A percentile compares a stretch with the other conserved stretches of the same genome.
Evolutionary conservation across 2,113 vertebrate species (phyloP).

Genomic region (Alethe diademata): DNA sequence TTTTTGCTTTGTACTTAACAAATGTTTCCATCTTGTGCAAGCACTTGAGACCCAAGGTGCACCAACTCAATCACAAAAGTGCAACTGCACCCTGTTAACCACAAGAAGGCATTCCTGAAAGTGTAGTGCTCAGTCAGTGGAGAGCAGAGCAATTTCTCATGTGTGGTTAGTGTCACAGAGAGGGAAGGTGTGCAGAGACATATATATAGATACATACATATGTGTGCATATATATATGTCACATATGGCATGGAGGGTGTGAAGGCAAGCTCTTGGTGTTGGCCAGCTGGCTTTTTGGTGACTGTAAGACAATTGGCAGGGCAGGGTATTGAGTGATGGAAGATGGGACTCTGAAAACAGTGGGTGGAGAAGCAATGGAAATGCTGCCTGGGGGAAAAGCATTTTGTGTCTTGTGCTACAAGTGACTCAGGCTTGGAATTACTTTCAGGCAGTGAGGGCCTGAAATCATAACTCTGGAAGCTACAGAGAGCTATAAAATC

Average conservation of each 20-base stretch:
- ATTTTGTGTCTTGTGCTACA: not conserved
- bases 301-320: not conserved
- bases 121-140: not conserved
- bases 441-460: not conserved
- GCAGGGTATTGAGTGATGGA: not conserved
- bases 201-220: too few relatives aligned
- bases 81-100: not conserved
- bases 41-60: not conserved
- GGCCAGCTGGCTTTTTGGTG: not conserved
- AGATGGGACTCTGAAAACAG: not conserved
- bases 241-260: rapidly evolving
- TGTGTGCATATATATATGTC: too few relatives aligned
- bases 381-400: not conserved
- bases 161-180: not conserved
- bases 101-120: not conserved
- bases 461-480: not conserved
- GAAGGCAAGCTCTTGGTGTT: not conserved
- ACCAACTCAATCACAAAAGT: not conserved
- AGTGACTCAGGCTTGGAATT: not conserved
- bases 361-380: not conserved
- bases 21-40: not conserved
- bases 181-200: not conserved
- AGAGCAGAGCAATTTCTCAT: not conserved
- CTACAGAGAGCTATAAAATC: not conserved
- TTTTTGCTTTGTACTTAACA: not conserved